These are phyloP conservation scores for Tachyglossus aculeatus DNA, from an alignment of 2,797 vertebrate species.

Conservation along the genomic window DNA sequence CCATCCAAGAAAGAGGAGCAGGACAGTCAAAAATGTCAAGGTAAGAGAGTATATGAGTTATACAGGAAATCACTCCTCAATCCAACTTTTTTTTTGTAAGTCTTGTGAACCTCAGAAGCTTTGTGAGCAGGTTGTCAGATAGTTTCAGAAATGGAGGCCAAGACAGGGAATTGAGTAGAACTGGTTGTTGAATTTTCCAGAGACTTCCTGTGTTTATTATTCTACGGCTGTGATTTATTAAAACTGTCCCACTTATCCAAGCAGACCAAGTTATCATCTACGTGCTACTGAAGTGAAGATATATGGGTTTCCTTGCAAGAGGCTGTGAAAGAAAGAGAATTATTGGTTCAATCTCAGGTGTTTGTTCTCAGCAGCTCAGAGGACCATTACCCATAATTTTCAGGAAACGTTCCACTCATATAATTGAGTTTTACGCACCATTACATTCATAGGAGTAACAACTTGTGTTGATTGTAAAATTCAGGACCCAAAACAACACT, in stretches of 20 bases:
- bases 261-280: slow-evolving; percentile 58
- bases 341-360: slow-evolving; percentile 7
- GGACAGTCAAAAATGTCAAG: background rate
- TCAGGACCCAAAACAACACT: slow-evolving; percentile 37
- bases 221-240: slow-evolving; percentile 66
- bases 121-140: slow-evolving; percentile 51
- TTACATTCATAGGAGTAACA: slow-evolving; percentile 35
- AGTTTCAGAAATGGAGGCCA: slow-evolving; percentile 45
- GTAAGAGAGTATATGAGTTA: slow-evolving; percentile 15
- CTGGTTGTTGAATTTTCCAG: slow-evolving; percentile 67
- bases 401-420: slow-evolving; percentile 30
- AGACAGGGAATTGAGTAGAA: slow-evolving; percentile 32
- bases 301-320: slow-evolving; percentile 31
- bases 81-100: slow-evolving; percentile 55
- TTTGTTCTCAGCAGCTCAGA: slow-evolving; percentile 16
- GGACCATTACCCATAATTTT: slow-evolving; percentile 16
- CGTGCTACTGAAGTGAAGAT: slow-evolving; percentile 61
- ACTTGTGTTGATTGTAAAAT: slow-evolving; percentile 46
- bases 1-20: background rate
- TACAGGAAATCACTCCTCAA: slow-evolving; percentile 57
- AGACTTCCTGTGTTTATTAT: slow-evolving; percentile 72
- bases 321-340: slow-evolving; percentile 42
- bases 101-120: slow-evolving; percentile 54
- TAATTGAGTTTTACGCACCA: slow-evolving; percentile 30
- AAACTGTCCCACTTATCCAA: slow-evolving; percentile 63